Evolutionary conservation across 2,113 vertebrate species (phyloP).

Genomic region (Hemiprocne comata): DNA sequence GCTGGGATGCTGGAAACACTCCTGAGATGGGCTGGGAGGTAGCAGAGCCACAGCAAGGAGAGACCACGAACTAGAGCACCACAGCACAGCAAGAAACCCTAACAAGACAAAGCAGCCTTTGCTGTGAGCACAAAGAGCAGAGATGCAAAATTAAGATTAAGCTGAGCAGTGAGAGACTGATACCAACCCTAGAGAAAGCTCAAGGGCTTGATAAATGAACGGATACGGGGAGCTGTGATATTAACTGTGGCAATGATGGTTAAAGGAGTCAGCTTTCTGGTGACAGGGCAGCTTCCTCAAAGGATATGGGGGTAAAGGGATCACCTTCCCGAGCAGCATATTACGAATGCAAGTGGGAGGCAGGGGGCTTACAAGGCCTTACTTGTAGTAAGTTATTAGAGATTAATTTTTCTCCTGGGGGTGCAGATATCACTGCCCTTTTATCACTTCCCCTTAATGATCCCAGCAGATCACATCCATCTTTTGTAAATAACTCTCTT

Average conservation of each 20-base stretch:
- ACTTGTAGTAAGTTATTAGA: not conserved
- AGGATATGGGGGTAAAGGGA: not conserved
- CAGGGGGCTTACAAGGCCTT: not conserved
- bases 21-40: not conserved
- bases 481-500: slow-evolving; percentile 45
- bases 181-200: not conserved
- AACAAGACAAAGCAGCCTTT: not conserved
- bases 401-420: slow-evolving; percentile 41
- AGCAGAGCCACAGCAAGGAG: not conserved
- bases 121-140: not conserved
- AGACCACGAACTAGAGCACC: not conserved
- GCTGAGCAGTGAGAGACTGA: not conserved
- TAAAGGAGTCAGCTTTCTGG: not conserved
- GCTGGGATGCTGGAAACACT: not conserved
- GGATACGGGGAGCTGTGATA: not conserved
- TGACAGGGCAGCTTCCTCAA: not conserved
- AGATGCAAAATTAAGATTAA: not conserved
- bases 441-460: slow-evolving; percentile 18
- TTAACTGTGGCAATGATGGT: not conserved
- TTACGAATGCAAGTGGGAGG: accelerated
- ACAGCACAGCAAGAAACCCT: not conserved
- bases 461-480: slow-evolving; percentile 23
- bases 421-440: slow-evolving; percentile 7
- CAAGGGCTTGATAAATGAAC: not conserved
- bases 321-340: not conserved